Conservation (phyloP, 1,140 invertebrate species). For the Drosophila subobscura region DNA sequence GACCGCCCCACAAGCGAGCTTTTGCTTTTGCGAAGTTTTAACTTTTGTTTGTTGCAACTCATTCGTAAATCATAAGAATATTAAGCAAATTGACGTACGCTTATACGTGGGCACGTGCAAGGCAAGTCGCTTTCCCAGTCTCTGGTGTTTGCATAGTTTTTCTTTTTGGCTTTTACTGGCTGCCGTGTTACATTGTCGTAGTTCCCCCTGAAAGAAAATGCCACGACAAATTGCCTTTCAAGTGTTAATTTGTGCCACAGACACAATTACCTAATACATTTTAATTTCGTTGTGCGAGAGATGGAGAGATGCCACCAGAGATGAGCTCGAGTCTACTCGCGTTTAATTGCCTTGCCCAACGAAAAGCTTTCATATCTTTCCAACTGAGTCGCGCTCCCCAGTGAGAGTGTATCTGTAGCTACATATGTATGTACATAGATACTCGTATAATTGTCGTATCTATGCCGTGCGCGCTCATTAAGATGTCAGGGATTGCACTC, state of each 20-base stretch:
- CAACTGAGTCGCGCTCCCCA: slow-evolving; percentile 15
- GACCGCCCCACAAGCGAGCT: too few species aligned
- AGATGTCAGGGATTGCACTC: slow-evolving; percentile 49
- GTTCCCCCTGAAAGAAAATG: slow-evolving; percentile 40
- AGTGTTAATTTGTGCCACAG: slow-evolving; percentile 80
- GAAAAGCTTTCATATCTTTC: slow-evolving; percentile 56
- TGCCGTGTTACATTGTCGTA: slow-evolving; percentile 25
- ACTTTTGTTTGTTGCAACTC: not conserved
- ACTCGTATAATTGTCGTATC: slow-evolving; percentile 16
- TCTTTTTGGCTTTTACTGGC: slow-evolving; percentile 13
- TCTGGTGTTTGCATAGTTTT: slow-evolving; percentile 12
- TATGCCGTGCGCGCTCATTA: slow-evolving; percentile 47
- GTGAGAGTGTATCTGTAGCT: too few species aligned
- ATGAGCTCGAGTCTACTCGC: slow-evolving; percentile 23
- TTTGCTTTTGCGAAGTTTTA: too few species aligned
- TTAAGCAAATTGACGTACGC: too few species aligned
- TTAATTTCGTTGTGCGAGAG: slow-evolving; percentile 66
- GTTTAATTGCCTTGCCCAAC: slow-evolving; percentile 46
- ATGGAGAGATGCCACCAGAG: slow-evolving; percentile 40
- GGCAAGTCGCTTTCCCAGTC: slow-evolving; percentile 28
- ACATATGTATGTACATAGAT: too few species aligned
- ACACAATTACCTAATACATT: slow-evolving; percentile 81
- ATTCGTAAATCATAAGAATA: not conserved
- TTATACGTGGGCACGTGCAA: slow-evolving; percentile 8
- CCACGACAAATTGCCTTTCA: slow-evolving; percentile 70